Evolutionary conservation across 2,888 invertebrate genomes (phyloP).

Genomic region (Chrysotoxum bicinctum): DNA sequence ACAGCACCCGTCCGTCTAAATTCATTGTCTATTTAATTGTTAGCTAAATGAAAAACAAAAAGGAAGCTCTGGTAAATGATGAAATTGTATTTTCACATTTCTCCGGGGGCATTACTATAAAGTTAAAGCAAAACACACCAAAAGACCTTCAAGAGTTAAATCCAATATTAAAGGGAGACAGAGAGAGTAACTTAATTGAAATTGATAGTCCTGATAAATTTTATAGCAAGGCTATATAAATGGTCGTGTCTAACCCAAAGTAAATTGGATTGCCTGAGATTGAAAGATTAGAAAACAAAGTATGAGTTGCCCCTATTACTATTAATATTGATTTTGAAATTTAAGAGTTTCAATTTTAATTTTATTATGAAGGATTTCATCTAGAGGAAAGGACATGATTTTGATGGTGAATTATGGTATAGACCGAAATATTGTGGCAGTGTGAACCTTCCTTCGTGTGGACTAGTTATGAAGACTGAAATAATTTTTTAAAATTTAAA

Average conservation of each 20-base stretch:
- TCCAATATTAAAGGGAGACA: neutral
- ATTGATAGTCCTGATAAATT: slow-evolving; percentile 32
- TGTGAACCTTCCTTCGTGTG: too few species aligned
- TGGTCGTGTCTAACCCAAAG: slow-evolving; percentile 7
- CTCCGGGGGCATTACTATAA: neutral
- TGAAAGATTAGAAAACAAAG: neutral
- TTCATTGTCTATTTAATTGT: slow-evolving; percentile 17
- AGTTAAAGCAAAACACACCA: neutral
- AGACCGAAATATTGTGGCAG: too few species aligned
- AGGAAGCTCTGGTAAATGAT: neutral
- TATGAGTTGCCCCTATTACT: neutral
- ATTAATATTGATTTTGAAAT: neutral
- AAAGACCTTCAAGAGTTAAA: neutral
- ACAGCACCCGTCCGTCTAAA: neutral
- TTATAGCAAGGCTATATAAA: neutral
- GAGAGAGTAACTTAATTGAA: slow-evolving; percentile 16
- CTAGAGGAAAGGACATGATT: neutral
- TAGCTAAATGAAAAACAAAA: neutral
- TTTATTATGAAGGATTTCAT: neutral
- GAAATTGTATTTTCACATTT: slow-evolving; percentile 1
- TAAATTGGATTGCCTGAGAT: slow-evolving; percentile 14
- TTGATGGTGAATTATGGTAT: neutral
- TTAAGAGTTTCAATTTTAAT: neutral
- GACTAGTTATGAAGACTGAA: too few species aligned
- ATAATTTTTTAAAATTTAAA: too few species aligned